phyloP scores from a whole-genome alignment of 2,113 vertebrate species.

The Tauraco erythrolophus region DNA sequence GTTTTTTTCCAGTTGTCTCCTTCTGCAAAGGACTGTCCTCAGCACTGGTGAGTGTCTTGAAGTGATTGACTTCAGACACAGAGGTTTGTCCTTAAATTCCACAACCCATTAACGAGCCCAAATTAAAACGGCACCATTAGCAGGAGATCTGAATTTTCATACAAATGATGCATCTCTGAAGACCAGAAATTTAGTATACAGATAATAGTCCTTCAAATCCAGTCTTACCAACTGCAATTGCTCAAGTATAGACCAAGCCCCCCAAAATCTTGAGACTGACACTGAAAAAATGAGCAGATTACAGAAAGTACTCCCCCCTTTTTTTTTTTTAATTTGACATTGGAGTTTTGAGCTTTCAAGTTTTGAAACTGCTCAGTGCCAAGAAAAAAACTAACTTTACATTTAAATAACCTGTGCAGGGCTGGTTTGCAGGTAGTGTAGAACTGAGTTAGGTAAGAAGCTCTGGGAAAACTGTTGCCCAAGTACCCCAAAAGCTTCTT shows the following conservation, averaged over 20 bases:
- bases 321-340: neutral
- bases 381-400: neutral
- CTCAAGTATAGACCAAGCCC: neutral
- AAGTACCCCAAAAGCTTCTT: neutral
- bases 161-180: neutral
- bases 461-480: neutral
- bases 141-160: conserved; percentile 25
- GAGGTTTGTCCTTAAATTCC: conserved; percentile 20
- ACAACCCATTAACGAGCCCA: neutral
- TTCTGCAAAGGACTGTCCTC: neutral
- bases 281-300: neutral
- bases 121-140: conserved; percentile 23
- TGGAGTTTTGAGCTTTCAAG: neutral
- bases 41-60: neutral
- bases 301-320: neutral
- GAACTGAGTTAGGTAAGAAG: neutral
- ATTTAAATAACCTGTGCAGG: neutral
- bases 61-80: neutral
- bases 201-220: neutral
- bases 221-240: neutral
- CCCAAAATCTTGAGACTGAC: neutral
- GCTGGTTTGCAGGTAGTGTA: neutral
- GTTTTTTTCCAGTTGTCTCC: neutral
- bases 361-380: neutral
- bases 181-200: neutral